Evolutionary conservation across 1,140 invertebrate species (phyloP).

Genomic region (Lepidotrigona ventralis): DNA sequence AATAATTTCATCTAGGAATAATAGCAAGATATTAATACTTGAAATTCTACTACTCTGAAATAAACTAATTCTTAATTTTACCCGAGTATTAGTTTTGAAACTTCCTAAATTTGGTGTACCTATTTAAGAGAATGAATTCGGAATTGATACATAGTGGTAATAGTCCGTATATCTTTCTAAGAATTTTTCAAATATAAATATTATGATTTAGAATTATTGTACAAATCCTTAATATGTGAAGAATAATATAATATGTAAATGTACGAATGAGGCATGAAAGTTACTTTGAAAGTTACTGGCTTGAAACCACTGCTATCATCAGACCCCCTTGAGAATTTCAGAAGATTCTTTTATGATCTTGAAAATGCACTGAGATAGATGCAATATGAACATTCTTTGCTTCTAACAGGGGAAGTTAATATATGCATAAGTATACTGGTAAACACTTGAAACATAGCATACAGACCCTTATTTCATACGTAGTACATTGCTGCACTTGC

Average conservation of each 20-base stretch:
- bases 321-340: conserved; percentile 33
- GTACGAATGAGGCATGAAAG: not conserved
- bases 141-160: not conserved
- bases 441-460: conserved; percentile 75
- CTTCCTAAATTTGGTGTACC: conserved; percentile 1
- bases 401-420: conserved; percentile 73
- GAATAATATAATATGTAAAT: not conserved
- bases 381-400: conserved; percentile 57
- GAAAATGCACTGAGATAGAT: conserved; percentile 65
- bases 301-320: conserved; percentile 25
- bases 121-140: not conserved
- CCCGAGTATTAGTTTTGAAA: not conserved
- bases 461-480: conserved; percentile 66
- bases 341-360: conserved; percentile 62
- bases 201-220: not conserved
- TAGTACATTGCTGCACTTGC: conserved; percentile 57
- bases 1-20: not conserved
- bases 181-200: not conserved
- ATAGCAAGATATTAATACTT: not conserved
- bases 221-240: not conserved
- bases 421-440: conserved; percentile 74
- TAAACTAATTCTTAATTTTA: not conserved
- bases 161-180: not conserved
- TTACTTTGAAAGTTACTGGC: not conserved
- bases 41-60: not conserved